phyloP scores from a whole-genome alignment of 2,113 vertebrate species.

The Pelobates fuscus region DNA sequence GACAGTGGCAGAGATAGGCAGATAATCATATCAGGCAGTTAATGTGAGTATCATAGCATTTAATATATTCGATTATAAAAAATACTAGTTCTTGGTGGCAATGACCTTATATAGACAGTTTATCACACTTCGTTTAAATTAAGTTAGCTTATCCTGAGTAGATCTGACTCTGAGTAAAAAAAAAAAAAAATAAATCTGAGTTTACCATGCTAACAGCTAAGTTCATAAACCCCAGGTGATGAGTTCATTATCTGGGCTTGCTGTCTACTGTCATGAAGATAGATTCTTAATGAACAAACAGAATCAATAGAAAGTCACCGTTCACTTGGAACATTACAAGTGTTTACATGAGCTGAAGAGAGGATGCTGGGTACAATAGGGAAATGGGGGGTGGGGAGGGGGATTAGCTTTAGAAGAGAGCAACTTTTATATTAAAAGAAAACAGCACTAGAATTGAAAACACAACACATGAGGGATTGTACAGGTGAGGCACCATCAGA shows the following conservation, averaged over 20 bases:
- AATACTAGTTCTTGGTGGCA: not conserved
- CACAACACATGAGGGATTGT: constrained; percentile 37
- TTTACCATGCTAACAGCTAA: not conserved
- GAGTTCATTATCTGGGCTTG: constrained; percentile 70
- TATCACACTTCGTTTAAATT: not conserved
- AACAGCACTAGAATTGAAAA: constrained; percentile 17
- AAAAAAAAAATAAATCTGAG: not conserved
- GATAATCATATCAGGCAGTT: too few relatives aligned
- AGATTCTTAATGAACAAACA: constrained; percentile 74
- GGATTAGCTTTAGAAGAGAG: not conserved
- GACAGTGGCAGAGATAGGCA: not conserved
- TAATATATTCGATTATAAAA: not conserved
- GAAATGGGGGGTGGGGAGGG: not conserved
- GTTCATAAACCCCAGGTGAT: constrained; percentile 56
- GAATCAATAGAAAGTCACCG: constrained; percentile 61
- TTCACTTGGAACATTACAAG: not conserved
- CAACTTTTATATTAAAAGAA: constrained; percentile 1
- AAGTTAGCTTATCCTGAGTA: constrained; percentile 7
- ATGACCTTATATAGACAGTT: not conserved
- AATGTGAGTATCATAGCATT: not conserved
- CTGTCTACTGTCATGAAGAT: constrained; percentile 72
- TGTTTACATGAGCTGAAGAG: constrained; percentile 3
- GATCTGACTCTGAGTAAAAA: constrained; percentile 4
- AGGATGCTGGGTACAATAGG: constrained; percentile 29
- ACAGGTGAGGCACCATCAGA: constrained; percentile 40